These are phyloP conservation scores for Ypsolopha scabrella DNA, from an alignment of 2,888 invertebrate species.

Conservation along the genomic window DNA sequence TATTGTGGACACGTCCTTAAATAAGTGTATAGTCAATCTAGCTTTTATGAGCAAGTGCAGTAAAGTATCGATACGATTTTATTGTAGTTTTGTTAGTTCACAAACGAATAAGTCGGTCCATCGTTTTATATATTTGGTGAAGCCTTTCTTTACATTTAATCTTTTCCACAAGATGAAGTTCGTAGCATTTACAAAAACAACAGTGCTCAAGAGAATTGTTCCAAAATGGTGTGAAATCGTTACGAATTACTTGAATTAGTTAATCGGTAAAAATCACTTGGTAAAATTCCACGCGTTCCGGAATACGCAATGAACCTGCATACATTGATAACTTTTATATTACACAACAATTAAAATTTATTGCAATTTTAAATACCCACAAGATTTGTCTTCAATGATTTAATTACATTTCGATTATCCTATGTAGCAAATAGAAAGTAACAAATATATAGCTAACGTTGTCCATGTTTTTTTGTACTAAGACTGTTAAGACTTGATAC, in stretches of 20 bases:
- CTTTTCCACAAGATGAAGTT: constrained; percentile 26
- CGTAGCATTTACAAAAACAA: not conserved
- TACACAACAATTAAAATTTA: constrained; percentile 11
- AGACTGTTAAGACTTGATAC: constrained; percentile 43
- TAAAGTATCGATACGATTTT: not conserved
- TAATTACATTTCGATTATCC: constrained; percentile 50
- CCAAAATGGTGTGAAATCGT: not conserved
- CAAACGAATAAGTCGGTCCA: not conserved
- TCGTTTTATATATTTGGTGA: constrained; percentile 24
- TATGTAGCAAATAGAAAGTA: constrained; percentile 70
- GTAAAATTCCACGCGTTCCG: not conserved
- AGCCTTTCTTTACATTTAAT: constrained; percentile 37
- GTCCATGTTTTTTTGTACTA: constrained; percentile 21
- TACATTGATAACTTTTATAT: constrained; percentile 2
- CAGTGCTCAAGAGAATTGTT: constrained; percentile 1
- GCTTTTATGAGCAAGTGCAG: not conserved
- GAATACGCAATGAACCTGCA: not conserved
- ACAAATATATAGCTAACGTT: constrained; percentile 48
- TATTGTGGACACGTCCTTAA: too few relatives aligned
- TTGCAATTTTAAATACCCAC: constrained; percentile 36
- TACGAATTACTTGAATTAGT: not conserved
- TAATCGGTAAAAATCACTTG: not conserved
- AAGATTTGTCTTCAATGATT: not conserved
- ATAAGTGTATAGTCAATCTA: not conserved
- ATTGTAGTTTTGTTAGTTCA: not conserved